phyloP scores from a whole-genome alignment of 2,888 invertebrate species.

The Tanypteryx hageni region DNA sequence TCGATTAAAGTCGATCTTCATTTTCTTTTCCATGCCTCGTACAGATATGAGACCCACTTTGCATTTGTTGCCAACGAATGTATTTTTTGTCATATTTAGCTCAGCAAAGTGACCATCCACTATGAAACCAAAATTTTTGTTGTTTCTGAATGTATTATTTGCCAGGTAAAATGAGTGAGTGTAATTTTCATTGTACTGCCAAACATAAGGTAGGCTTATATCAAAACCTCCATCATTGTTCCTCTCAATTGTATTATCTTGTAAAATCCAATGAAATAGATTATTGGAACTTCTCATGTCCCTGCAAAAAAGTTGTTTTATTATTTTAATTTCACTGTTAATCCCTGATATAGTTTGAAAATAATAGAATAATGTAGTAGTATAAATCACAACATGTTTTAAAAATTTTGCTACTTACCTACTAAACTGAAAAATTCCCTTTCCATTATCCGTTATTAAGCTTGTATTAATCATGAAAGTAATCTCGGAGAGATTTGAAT shows the following conservation, averaged over 20 bases:
- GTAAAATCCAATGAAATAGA: constrained; percentile 95
- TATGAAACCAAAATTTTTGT: constrained; percentile 88
- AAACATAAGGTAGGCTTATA: constrained; percentile 93
- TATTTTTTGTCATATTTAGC: constrained; percentile 89
- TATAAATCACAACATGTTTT: background rate
- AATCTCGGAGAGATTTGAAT: constrained; percentile 93
- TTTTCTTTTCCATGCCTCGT: constrained; percentile 97
- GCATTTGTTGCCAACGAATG: constrained; percentile 91
- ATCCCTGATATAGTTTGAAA: background rate
- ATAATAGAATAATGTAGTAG: too few relatives aligned
- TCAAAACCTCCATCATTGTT: constrained; percentile 93
- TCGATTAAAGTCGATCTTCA: constrained; percentile 88
- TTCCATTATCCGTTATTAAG: constrained; percentile 90
- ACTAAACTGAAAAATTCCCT: constrained; percentile 92
- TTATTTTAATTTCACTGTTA: background rate
- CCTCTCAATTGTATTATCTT: constrained; percentile 90
- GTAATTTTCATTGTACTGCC: constrained; percentile 96
- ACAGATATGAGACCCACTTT: constrained; percentile 87
- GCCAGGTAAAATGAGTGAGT: constrained; percentile 93
- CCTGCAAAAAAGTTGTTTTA: constrained; percentile 74
- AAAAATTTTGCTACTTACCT: constrained; percentile 70
- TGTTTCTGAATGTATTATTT: constrained; percentile 92
- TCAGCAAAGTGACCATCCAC: constrained; percentile 95
- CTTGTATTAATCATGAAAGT: constrained; percentile 92
- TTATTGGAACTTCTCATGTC: constrained; percentile 98